Evolutionary conservation across 2,113 vertebrate species (phyloP).

Genomic region (Microcebus jonahi): DNA sequence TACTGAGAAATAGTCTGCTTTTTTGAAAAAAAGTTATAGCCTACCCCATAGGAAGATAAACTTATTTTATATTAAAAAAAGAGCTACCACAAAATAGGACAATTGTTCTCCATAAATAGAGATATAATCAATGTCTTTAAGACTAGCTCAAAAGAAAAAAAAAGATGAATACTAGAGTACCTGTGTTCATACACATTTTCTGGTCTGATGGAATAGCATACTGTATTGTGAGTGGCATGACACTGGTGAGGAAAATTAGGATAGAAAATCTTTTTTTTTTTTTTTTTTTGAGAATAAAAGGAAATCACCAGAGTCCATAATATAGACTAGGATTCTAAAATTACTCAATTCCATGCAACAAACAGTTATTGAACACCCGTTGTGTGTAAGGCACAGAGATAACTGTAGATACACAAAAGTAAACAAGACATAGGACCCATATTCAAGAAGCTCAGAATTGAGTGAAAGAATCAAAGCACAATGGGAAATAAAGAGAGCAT

Average conservation of each 20-base stretch:
- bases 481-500: neutral
- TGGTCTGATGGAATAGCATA: neutral
- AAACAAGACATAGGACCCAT: neutral
- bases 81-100: neutral
- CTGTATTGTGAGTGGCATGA: neutral
- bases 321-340: neutral
- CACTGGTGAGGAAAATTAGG: neutral
- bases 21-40: neutral
- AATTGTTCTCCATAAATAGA: neutral
- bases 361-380: neutral
- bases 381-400: neutral
- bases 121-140: neutral
- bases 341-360: slow-evolving; percentile 12
- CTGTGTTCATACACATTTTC: neutral
- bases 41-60: neutral
- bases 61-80: neutral
- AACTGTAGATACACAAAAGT: neutral
- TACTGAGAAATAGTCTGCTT: neutral
- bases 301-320: slow-evolving; percentile 10
- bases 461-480: neutral
- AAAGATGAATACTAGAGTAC: neutral
- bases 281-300: neutral
- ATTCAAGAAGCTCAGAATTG: neutral
- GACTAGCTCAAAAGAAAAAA: slow-evolving; percentile 12
- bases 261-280: neutral